Evolutionary conservation across 1,140 invertebrate species (phyloP).

Genomic region (Onthophagus taurus): DNA sequence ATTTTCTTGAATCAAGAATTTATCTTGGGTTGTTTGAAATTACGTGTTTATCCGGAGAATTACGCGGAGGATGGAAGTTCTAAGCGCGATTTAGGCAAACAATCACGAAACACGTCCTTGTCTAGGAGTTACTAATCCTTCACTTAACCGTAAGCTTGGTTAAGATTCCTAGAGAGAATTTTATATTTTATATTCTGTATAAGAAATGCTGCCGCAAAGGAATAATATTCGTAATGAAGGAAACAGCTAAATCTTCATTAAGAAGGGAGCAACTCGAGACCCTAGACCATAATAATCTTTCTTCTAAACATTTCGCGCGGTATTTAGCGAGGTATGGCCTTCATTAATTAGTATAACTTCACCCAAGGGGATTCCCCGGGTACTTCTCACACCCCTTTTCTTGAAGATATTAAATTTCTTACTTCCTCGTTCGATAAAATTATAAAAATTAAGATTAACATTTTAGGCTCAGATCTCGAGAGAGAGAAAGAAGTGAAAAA

Average conservation of each 20-base stretch:
- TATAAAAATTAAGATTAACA: conserved; percentile 1
- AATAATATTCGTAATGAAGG: too few species aligned
- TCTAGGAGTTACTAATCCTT: conserved; percentile 13
- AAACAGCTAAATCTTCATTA: conserved; percentile 14
- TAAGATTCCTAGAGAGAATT: conserved; percentile 14
- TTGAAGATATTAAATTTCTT: conserved; percentile 8
- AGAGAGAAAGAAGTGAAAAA: too few species aligned
- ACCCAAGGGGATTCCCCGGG: conserved; percentile 21
- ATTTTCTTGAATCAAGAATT: too few species aligned
- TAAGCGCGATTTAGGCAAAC: conserved; percentile 10
- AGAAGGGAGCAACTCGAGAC: too few species aligned
- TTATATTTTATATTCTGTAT: too few species aligned
- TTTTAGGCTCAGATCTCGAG: too few species aligned
- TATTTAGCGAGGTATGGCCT: conserved; percentile 22
- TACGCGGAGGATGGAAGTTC: too few species aligned
- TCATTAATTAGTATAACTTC: conserved; percentile 27
- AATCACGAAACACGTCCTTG: too few species aligned
- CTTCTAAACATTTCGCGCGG: conserved; percentile 17
- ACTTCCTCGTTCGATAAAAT: conserved; percentile 3
- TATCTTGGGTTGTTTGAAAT: too few species aligned
- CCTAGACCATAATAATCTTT: conserved; percentile 18
- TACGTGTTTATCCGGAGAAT: conserved; percentile 10
- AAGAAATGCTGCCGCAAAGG: too few species aligned
- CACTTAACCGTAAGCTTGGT: conserved; percentile 12
- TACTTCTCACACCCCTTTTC: conserved; percentile 6